Base-by-base conservation (phyloP, 2,888 invertebrate genomes). In the Clistopyga incitator region DNA sequence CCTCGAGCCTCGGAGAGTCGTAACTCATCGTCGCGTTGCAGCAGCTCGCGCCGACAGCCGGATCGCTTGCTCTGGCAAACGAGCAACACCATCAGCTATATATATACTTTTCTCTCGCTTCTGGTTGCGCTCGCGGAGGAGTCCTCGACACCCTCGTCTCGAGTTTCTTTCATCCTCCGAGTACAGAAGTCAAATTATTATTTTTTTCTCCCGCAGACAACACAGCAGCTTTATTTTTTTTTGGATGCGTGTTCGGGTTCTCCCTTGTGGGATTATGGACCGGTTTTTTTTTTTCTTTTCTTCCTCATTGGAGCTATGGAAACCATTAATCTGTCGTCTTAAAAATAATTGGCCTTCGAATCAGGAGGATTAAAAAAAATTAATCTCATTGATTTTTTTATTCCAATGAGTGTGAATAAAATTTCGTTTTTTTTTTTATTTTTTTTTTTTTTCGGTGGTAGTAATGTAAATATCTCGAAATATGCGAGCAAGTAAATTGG, bases 11-110 rank as follows among this genome's bases (percentile, higher is more conserved):
- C 71, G 71, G 45, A 52, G 47, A 77, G 79, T 80, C 79, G 76
- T 83, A 83, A 83, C 45, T 83, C 78, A 83, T 83, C 67, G 83
- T 72, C 79, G 79, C 42, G 59, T 61, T 65, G 23, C 79, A 54
- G 42, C 75, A 56, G 38, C 25, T 42, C 47, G 75, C 61, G 82
- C 75, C 78, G 82, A 78, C 78, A 79, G 75, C 71, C 56, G 65
- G 76, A 79, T 79, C 82, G 59, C 67, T 70, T 64, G 67, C 20
- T 45, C 56, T 42, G 65, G 67, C 76, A 76, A 83, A 79, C 79
- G 79, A 74, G 74, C 38, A 20, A 74, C 56, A 64, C 45, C 56
- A 64, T 34, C 56, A 54, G 47, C 59, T 74, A 67, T 78, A 65
- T 67, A 45, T 76, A 79, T 38, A 79, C 70, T 82, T 75, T 76